Evolutionary conservation across 2,888 invertebrate genomes (phyloP), one percentile per base, ranked within the genome.

Genomic region (Melanophora roralis): DNA sequence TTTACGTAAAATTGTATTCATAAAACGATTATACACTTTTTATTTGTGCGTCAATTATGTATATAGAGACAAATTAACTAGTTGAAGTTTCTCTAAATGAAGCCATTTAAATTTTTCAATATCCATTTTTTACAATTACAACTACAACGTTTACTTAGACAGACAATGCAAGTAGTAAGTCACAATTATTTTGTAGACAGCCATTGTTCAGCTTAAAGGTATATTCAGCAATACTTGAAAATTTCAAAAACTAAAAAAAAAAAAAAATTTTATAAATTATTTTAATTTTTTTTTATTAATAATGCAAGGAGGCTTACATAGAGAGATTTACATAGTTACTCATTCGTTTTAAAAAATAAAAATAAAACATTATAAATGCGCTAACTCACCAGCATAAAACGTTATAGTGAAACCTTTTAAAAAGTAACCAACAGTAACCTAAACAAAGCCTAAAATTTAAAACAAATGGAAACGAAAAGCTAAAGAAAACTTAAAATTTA

Each of bases 41-140:
- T 71, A 23, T 55, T 14, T 55, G 9, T 14, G 49, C 36, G 23
- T 14, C 38, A 55, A 51, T 21, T 11, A 21, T 34, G 12, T 21
- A 43, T 60, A 60, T 59, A 43, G 9, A 6, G n/a, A n/a, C n/a
- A n/a, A n/a, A n/a, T n/a, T n/a, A n/a, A n/a, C n/a, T n/a, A n/a
- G n/a, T n/a, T n/a, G n/a, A n/a, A n/a, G n/a, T n/a, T n/a, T 36
- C 49, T 21, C 40, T 59, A 71, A 77, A 65, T 65, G 77, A 77
- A 77, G 65, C 77, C 77, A 77, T 77, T 77, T 71, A 71, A 69
- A 71, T 77, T 71, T 77, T 45, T 49, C 77, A 59, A 65, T 71
- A 57, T 64, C 64, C 49, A 27, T 51, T 40, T 40, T 36, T 36
- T 9, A 51, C 14, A 16, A 64, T 16, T 38, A 49, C 36, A 34